phyloP scores from a whole-genome alignment of 2,113 vertebrate species.

The Nycticryphes semicollaris region DNA sequence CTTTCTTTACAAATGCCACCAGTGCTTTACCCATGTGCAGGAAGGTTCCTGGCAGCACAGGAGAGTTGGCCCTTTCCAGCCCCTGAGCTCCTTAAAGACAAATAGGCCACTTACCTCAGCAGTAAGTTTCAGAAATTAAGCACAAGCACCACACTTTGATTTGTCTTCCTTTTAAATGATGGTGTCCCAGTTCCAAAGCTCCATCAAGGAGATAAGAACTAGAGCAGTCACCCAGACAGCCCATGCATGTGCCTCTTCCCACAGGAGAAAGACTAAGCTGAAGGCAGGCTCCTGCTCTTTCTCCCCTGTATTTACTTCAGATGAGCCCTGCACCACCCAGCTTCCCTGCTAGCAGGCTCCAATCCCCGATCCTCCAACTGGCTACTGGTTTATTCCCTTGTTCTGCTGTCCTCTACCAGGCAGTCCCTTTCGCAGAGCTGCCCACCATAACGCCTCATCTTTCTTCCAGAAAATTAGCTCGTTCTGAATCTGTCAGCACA shows the following conservation, averaged over 20 bases:
- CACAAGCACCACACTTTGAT: neutral
- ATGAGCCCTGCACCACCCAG: neutral
- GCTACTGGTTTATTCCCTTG: neutral
- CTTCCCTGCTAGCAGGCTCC: accelerated
- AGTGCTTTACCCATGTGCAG: accelerated
- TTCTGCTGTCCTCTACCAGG: neutral
- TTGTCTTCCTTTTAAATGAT: neutral
- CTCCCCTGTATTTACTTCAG: neutral
- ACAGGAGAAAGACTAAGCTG: neutral
- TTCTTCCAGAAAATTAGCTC: neutral
- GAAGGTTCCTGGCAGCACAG: neutral
- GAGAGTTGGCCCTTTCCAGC: neutral
- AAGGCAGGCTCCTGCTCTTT: neutral
- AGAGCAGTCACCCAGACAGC: constrained; percentile 36
- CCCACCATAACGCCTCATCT: neutral
- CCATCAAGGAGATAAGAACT: constrained; percentile 20
- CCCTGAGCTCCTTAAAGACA: neutral
- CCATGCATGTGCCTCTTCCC: neutral
- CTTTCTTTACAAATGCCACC: neutral
- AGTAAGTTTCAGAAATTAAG: neutral
- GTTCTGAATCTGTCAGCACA: neutral
- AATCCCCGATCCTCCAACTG: neutral
- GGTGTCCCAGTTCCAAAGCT: constrained; percentile 7
- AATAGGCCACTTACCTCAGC: neutral
- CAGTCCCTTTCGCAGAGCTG: neutral